These are phyloP conservation scores for Hemicentrotus pulcherrimus DNA, from an alignment of 35 echinoderm and acorn worm genomes.

Conservation along the genomic window DNA sequence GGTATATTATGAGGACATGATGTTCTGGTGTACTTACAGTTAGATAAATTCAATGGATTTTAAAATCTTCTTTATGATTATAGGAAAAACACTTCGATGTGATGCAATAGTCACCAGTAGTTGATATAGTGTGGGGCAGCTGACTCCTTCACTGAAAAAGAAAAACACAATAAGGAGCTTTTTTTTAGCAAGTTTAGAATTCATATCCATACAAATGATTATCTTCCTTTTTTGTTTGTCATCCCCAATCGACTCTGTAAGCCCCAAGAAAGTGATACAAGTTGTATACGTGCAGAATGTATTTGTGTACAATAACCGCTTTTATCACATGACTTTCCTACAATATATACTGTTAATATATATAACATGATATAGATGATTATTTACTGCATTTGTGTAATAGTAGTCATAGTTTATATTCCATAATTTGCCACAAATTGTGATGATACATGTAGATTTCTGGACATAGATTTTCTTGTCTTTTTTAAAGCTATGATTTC, in stretches of 20 bases:
- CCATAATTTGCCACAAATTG: constrained; percentile 7
- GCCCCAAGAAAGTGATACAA: background rate
- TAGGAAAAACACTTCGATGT: background rate
- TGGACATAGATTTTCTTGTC: constrained; percentile 11
- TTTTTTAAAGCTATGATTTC: background rate
- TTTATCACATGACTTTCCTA: constrained; percentile 18
- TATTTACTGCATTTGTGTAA: constrained; percentile 44
- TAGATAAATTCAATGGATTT: background rate
- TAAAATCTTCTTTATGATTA: background rate
- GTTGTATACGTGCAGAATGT: background rate
- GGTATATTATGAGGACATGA: background rate
- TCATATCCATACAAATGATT: background rate
- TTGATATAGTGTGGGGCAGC: background rate
- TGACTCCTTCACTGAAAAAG: background rate
- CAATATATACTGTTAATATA: constrained; percentile 36
- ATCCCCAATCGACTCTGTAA: background rate
- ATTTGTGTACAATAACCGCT: constrained; percentile 1
- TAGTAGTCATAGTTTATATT: constrained; percentile 28
- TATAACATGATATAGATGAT: constrained; percentile 47
- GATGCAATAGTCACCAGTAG: background rate
- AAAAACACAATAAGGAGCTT: background rate
- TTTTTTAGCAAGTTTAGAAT: background rate
- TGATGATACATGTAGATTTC: background rate
- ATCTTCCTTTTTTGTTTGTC: background rate
- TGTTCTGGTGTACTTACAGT: background rate